Conservation (phyloP, 2,113 vertebrate species). For the Anoplopoma fimbria region DNA sequence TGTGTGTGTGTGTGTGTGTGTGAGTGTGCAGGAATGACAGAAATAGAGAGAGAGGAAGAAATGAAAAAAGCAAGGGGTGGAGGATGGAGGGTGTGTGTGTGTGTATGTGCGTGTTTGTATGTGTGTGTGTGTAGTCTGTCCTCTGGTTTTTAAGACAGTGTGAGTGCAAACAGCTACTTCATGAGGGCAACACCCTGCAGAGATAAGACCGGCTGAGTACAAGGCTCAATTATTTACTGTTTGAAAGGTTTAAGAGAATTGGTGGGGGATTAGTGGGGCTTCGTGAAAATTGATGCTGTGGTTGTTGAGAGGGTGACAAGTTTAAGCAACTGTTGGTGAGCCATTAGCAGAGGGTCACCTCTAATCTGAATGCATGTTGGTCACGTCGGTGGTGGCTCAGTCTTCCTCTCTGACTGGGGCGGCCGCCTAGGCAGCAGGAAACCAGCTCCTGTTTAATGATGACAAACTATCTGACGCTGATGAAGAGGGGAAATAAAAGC, state of each 20-base stretch:
- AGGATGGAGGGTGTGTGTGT: background rate
- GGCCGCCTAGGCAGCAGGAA: slow-evolving; percentile 31
- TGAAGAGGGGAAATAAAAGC: background rate
- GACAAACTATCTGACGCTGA: background rate
- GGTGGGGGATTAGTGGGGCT: slow-evolving; percentile 35
- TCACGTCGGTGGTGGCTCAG: slow-evolving; percentile 15
- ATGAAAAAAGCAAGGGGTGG: slow-evolving; percentile 40
- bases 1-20: slow-evolving; percentile 21
- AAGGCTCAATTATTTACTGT: slow-evolving; percentile 74
- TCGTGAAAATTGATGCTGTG: slow-evolving; percentile 57
- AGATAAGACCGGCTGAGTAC: slow-evolving; percentile 73
- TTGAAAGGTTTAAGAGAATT: slow-evolving; percentile 60
- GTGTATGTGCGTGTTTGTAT: slow-evolving; percentile 12
- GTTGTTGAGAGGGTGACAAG: slow-evolving; percentile 17
- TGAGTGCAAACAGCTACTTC: slow-evolving; percentile 55
- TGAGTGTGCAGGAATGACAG: slow-evolving; percentile 38
- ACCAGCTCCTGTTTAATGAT: slow-evolving; percentile 46
- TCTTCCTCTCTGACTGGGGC: background rate
- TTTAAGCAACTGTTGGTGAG: slow-evolving; percentile 42
- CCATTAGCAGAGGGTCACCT: slow-evolving; percentile 51
- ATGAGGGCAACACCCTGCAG: slow-evolving; percentile 62
- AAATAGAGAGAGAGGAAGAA: slow-evolving; percentile 28
- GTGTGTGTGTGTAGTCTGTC: background rate
- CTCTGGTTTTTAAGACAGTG: slow-evolving; percentile 22
- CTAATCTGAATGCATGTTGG: slow-evolving; percentile 41